Evolutionary conservation across 2,113 vertebrate genomes (phyloP).

Genomic region (Charadrius vociferus): DNA sequence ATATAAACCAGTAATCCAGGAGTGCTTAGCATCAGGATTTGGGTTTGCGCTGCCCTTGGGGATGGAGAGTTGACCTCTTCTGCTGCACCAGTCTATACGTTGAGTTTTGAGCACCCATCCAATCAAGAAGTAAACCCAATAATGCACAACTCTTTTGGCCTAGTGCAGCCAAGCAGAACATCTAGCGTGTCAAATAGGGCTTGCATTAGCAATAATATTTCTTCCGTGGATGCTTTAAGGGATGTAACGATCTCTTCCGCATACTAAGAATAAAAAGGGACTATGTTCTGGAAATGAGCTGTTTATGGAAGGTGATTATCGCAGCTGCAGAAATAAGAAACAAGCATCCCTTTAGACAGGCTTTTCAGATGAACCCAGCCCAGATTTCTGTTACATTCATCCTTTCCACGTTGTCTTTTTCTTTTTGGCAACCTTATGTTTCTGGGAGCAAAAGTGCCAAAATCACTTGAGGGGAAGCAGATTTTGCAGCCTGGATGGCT

Average conservation of each 20-base stretch:
- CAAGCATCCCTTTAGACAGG: not conserved
- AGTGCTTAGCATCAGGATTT: not conserved
- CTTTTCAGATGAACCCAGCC: not conserved
- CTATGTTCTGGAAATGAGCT: not conserved
- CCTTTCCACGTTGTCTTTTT: not conserved
- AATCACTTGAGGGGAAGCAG: conserved; percentile 46
- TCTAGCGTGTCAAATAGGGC: not conserved
- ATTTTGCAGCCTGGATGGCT: conserved; percentile 25
- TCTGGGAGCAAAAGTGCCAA: conserved; percentile 49
- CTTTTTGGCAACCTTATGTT: conserved; percentile 10
- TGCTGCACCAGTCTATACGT: not conserved
- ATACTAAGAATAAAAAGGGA: not conserved
- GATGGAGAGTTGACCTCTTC: not conserved
- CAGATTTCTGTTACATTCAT: not conserved
- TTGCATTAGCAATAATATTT: not conserved
- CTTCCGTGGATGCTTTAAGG: not conserved
- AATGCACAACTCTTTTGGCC: not conserved
- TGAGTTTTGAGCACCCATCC: not conserved
- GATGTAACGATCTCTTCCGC: not conserved
- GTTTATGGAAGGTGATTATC: conserved; percentile 3
- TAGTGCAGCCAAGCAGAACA: not conserved
- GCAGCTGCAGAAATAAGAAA: conserved; percentile 11
- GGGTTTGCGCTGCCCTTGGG: not conserved
- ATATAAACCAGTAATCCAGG: not conserved
- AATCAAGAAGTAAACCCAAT: not conserved